A percentile compares a stretch with the other conserved stretches of the same genome.
phyloP scores from a whole-genome alignment of 2,113 vertebrate species.

The Mirounga angustirostris region DNA sequence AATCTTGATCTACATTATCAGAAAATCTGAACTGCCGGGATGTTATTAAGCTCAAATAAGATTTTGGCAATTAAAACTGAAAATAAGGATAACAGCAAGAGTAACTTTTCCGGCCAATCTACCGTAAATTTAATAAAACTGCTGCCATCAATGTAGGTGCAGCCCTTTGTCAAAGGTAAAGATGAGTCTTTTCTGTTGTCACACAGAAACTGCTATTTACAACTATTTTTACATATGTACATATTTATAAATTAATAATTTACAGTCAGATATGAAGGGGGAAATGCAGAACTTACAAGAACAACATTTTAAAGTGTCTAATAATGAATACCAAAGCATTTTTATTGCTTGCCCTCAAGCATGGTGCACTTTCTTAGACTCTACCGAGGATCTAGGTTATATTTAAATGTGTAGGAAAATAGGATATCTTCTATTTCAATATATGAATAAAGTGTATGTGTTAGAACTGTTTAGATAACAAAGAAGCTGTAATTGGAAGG shows the following conservation, averaged over 20 bases:
- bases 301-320: conserved; percentile 77
- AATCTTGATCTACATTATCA: background rate
- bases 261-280: conserved; percentile 67
- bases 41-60: background rate
- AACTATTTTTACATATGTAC: conserved; percentile 87
- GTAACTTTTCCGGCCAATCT: background rate
- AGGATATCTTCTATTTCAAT: conserved; percentile 79
- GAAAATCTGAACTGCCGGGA: background rate
- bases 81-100: background rate
- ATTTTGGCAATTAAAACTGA: conserved; percentile 29
- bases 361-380: conserved; percentile 67
- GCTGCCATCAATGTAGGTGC: conserved; percentile 56
- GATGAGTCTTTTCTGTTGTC: conserved; percentile 73
- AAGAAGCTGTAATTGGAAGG: conserved; percentile 75
- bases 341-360: conserved; percentile 84
- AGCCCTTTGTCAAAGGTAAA: conserved; percentile 82
- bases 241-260: conserved; percentile 87
- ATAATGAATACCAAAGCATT: conserved; percentile 68
- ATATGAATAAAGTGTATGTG: conserved; percentile 82
- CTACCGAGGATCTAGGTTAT: conserved; percentile 81
- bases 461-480: conserved; percentile 81
- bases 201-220: conserved; percentile 85
- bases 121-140: background rate
- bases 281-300: conserved; percentile 79
- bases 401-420: conserved; percentile 85